Percentiles rank a stretch among this genome's conserved stretches.
phyloP scores from a whole-genome alignment of 2,797 vertebrate species.

The Takifugu ocellatus region DNA sequence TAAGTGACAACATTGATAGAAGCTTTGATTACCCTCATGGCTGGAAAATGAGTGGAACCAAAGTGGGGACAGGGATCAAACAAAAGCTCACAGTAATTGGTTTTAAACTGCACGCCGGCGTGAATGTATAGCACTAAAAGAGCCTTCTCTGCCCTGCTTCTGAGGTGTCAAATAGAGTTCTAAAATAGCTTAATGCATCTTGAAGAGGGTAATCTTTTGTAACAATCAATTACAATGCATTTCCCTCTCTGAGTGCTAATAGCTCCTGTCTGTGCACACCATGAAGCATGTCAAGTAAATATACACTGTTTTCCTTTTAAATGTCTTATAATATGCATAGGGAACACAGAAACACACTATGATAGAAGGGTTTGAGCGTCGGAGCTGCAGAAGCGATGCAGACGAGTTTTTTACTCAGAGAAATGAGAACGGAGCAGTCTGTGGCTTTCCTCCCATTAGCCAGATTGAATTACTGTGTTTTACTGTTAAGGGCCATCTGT shows the following conservation, averaged over 20 bases:
- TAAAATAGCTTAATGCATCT: conserved; percentile 67
- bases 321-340: conserved; percentile 78
- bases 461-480: conserved; percentile 79
- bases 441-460: conserved; percentile 78
- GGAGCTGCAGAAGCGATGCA: conserved; percentile 74
- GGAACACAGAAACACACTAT: conserved; percentile 75
- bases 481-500: conserved; percentile 79
- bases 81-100: conserved; percentile 70
- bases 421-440: conserved; percentile 75
- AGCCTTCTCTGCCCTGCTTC: conserved; percentile 54
- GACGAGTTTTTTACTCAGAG: conserved; percentile 64
- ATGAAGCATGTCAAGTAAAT: conserved; percentile 72
- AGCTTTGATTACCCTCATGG: conserved; percentile 61
- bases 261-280: conserved; percentile 63
- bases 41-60: conserved; percentile 58
- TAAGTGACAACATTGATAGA: conserved; percentile 58
- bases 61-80: conserved; percentile 68
- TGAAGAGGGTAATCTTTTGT: conserved; percentile 73
- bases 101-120: conserved; percentile 66
- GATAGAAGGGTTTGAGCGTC: conserved; percentile 67
- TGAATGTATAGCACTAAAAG: conserved; percentile 58
- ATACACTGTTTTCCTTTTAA: conserved; percentile 79
- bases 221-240: conserved; percentile 79
- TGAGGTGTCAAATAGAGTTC: conserved; percentile 65
- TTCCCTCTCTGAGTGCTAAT: conserved; percentile 72